phyloP scores from a whole-genome alignment of 2,797 vertebrate species.

The Trichosurus vulpecula region DNA sequence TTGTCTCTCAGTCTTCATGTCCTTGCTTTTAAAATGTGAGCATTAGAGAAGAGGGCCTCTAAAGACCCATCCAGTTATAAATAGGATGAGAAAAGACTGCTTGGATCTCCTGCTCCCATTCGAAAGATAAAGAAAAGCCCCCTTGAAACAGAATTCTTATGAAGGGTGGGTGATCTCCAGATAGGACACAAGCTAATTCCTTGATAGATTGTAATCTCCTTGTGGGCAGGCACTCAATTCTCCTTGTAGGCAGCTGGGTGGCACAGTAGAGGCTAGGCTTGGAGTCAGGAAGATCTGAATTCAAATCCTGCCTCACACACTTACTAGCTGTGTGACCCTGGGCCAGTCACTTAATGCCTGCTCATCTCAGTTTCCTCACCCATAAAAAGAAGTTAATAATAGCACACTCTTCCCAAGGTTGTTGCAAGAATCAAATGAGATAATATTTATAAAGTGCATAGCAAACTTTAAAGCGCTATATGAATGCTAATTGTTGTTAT shows the following conservation, averaged over 20 bases:
- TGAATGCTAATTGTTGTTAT: background rate
- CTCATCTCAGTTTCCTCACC: background rate
- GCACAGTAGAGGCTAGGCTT: background rate
- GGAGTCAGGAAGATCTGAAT: fast-evolving
- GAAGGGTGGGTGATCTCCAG: background rate
- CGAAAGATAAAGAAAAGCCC: background rate
- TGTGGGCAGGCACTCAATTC: background rate
- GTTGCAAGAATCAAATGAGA: background rate
- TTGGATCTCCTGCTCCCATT: too few species aligned
- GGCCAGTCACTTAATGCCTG: background rate
- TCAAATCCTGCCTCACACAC: fast-evolving
- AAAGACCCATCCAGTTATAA: background rate
- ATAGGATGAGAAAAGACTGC: background rate
- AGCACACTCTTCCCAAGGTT: background rate
- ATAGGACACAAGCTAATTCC: background rate
- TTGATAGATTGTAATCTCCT: background rate
- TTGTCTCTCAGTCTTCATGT: background rate
- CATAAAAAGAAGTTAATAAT: fast-evolving
- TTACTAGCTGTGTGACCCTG: background rate
- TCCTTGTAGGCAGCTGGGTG: background rate
- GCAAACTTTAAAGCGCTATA: too few species aligned
- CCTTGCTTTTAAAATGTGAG: background rate
- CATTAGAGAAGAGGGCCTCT: background rate
- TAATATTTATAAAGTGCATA: background rate
- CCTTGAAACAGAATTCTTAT: background rate